Evolutionary conservation across 1,140 invertebrate genomes (phyloP).

Genomic region (Dreissena polymorpha): DNA sequence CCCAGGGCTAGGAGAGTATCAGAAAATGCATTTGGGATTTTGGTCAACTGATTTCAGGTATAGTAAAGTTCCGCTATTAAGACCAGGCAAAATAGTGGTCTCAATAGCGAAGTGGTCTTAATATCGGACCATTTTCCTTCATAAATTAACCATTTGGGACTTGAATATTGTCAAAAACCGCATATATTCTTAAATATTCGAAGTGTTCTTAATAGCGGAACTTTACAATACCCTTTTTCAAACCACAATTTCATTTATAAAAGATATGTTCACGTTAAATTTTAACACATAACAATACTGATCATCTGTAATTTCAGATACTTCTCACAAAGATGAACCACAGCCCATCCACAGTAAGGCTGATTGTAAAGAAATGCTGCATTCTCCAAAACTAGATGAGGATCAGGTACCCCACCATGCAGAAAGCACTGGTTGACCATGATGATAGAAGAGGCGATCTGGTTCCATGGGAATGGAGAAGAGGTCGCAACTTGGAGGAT

Average conservation of each 20-base stretch:
- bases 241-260: background rate
- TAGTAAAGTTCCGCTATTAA: no score
- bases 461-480: constrained; percentile 9
- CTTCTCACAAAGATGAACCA: background rate
- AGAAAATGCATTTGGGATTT: no score
- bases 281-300: background rate
- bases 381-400: constrained; percentile 13
- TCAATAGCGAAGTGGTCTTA: no score
- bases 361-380: constrained; percentile 3
- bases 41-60: no score
- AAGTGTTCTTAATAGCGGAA: no score
- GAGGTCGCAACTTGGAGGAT: constrained; percentile 17
- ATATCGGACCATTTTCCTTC: no score
- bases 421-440: background rate
- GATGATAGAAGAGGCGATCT: constrained; percentile 20
- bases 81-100: no score
- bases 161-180: background rate
- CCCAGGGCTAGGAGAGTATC: no score
- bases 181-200: background rate
- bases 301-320: background rate
- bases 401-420: constrained; percentile 10
- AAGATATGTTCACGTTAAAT: background rate
- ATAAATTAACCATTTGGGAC: no score
- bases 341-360: constrained; percentile 10
- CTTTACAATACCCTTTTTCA: no score